Conservation (phyloP, 1,140 invertebrate genomes). For the Hyposmocoma kahamanoa region DNA sequence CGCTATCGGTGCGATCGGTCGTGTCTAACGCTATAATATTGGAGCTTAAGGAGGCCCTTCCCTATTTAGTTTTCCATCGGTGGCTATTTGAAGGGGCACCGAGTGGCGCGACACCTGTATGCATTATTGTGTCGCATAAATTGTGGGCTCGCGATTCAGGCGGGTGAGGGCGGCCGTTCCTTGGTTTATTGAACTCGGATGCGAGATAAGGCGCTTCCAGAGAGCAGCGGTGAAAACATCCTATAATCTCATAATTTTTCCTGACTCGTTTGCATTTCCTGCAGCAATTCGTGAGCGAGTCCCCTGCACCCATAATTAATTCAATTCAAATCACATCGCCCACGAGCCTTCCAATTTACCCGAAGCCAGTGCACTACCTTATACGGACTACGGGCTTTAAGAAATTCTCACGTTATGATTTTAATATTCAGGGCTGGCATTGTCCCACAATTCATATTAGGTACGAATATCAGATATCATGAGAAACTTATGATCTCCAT, state of each 20-base stretch:
- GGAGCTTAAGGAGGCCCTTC: conserved; percentile 33
- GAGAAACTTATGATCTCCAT: no score
- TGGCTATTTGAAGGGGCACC: conserved; percentile 55
- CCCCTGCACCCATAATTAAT: conserved; percentile 61
- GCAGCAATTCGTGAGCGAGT: conserved; percentile 37
- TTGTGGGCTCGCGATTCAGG: conserved; percentile 47
- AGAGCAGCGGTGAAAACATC: conserved; percentile 39
- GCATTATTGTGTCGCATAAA: conserved; percentile 67
- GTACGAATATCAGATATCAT: not conserved
- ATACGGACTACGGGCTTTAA: conserved; percentile 26
- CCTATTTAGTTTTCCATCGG: conserved; percentile 54
- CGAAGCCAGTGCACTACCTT: conserved; percentile 30
- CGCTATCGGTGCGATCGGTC: conserved; percentile 34
- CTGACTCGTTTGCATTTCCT: conserved; percentile 47
- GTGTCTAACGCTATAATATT: conserved; percentile 40
- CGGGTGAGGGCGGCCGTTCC: conserved; percentile 33
- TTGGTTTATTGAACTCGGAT: conserved; percentile 61
- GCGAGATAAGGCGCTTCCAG: conserved; percentile 48
- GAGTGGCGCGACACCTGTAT: conserved; percentile 63
- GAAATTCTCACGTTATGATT: conserved; percentile 4
- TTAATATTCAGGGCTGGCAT: conserved; percentile 1
- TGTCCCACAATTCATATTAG: not conserved
- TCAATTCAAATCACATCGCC: conserved; percentile 71
- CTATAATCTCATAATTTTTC: conserved; percentile 43
- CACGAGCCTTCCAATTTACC: conserved; percentile 56